phyloP scores from a whole-genome alignment of 2,888 invertebrate genomes.

The Eustalomyia histrio region DNA sequence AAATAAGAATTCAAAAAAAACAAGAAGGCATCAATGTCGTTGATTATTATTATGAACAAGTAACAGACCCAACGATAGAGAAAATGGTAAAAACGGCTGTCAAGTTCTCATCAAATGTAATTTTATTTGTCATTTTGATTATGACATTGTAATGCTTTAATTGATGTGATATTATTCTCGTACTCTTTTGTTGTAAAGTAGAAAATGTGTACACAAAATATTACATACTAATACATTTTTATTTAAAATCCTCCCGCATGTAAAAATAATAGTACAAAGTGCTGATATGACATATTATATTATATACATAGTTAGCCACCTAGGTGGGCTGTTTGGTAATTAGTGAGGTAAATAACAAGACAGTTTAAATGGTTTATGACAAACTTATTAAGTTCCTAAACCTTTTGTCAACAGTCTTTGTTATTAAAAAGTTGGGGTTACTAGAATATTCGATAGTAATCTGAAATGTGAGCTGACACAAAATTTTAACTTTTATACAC shows the following conservation, averaged over 20 bases:
- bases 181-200: conserved; percentile 4
- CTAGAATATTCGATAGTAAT: no score
- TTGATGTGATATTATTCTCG: conserved; percentile 74
- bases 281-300: not conserved
- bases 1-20: not conserved
- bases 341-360: not conserved
- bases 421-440: no score
- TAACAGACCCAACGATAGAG: not conserved
- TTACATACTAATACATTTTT: conserved; percentile 36
- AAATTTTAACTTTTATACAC: no score
- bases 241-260: conserved; percentile 60
- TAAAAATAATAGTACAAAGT: conserved; percentile 44
- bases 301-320: conserved; percentile 2
- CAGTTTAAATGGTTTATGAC: no score
- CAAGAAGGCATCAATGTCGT: not conserved
- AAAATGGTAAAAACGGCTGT: conserved; percentile 69
- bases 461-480: no score
- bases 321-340: conserved; percentile 14
- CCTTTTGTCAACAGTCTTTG: no score
- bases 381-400: no score
- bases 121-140: conserved; percentile 80
- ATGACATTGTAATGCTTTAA: conserved; percentile 80
- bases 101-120: conserved; percentile 77
- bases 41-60: conserved; percentile 3
- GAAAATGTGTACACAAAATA: conserved; percentile 52